phyloP scores from a whole-genome alignment of 2,797 vertebrate genomes.

The Perodicticus potto region DNA sequence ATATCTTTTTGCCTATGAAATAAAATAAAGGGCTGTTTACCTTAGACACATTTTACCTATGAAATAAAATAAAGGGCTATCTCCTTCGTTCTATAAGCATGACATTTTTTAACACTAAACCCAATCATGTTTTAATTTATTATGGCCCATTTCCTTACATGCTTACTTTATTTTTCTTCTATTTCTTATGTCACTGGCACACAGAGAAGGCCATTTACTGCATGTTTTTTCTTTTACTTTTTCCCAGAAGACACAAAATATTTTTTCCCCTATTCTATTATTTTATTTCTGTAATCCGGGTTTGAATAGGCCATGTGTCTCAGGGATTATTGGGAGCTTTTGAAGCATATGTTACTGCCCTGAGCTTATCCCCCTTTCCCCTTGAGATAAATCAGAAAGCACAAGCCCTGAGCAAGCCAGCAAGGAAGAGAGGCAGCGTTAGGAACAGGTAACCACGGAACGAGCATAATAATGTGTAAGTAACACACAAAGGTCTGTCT shows the following conservation, averaged over 20 bases:
- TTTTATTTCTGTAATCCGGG: neutral
- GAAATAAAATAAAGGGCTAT: neutral
- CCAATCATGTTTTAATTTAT: neutral
- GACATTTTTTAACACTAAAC: neutral
- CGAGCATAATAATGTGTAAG: neutral
- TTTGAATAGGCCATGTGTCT: neutral
- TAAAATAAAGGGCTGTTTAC: neutral
- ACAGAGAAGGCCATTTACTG: neutral
- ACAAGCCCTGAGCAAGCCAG: neutral
- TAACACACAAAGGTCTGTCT: neutral
- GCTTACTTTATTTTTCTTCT: neutral
- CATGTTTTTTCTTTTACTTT: neutral
- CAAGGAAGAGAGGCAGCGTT: neutral
- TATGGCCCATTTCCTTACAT: constrained; percentile 6
- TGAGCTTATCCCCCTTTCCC: neutral
- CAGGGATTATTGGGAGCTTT: neutral
- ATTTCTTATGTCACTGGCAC: neutral
- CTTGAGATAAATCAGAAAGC: constrained; percentile 22
- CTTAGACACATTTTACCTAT: neutral
- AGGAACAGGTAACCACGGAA: neutral
- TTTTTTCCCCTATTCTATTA: neutral
- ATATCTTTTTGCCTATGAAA: neutral
- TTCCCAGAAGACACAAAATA: constrained; percentile 1
- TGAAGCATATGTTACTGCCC: neutral
- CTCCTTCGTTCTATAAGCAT: neutral